Evolutionary conservation across 2,888 invertebrate species (phyloP), one percentile per base, ranked within the genome.

Genomic region (Cremastinae sp.): DNA sequence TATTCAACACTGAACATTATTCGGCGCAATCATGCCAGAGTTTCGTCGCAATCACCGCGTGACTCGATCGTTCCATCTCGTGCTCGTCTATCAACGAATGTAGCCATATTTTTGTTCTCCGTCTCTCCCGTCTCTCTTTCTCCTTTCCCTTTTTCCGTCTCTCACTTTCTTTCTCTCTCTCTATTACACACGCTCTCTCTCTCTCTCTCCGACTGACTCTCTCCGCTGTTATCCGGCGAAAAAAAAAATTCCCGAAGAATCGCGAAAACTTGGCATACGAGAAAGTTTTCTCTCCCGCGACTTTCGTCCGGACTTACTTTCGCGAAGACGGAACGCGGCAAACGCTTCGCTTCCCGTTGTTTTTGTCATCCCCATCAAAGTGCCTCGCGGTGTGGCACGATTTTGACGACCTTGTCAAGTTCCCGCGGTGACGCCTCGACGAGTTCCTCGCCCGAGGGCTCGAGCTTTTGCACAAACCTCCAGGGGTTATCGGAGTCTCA

Each of bases 41-140:
- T 71, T 51, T 61, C 51, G 28, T 53, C 38, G 34, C 38, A 58
- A 58, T 61, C 53, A 59, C 56, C 74, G 61, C 69, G 65, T 59
- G 71, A 75, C 68, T 78, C 51, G 16, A 49, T 59, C 34, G 54
- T 69, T 72, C 64, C 58, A 68, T 78, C 74, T 77, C 68, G 78
- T 79, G 79, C 61, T 62, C 47, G 47, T 62, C 62, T 56, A 53
- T 59, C 72, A 58, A 66, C 76, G 75, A 72, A 76, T 81, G 81
- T 80, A 80, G 86, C 86, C 85, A 85, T 86, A 86, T 86, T 86
- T 85, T 83, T 85, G 76, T 84, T 83, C 79, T 83, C 69, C 59
- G 28, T 71, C 56, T 65, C 53, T 18, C 59, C 10, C 41, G 36
- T 53, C 62, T 43, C 45, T 41, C 58, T 65, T 47, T n/a, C 18